These are phyloP conservation scores for Calliphora vomitoria DNA, from an alignment of 2,888 invertebrate genomes.

Conservation along the genomic window DNA sequence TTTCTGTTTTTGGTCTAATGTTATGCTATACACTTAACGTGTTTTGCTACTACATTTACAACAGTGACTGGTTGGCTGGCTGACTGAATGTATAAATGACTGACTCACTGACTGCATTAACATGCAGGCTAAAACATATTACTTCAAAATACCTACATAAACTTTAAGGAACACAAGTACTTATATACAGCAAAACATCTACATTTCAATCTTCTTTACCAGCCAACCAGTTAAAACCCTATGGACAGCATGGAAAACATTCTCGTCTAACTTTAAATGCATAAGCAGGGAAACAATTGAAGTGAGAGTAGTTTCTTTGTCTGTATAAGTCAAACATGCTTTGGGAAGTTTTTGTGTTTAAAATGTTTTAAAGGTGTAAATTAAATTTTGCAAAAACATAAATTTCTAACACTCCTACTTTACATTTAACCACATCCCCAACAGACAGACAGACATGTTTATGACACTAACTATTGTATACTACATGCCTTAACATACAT, in stretches of 20 bases:
- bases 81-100: constrained; percentile 11
- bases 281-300: background rate
- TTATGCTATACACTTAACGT: constrained; percentile 47
- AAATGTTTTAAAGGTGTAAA: constrained; percentile 67
- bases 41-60: background rate
- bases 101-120: constrained; percentile 39
- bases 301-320: constrained; percentile 4
- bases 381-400: constrained; percentile 66
- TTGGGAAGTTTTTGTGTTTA: constrained; percentile 39
- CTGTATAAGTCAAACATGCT: constrained; percentile 36
- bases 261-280: constrained; percentile 1
- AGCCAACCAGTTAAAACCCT: background rate
- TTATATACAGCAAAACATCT: constrained; percentile 17
- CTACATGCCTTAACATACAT: background rate
- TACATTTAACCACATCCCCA: background rate
- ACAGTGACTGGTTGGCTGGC: background rate
- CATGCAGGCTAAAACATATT: constrained; percentile 18
- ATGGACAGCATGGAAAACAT: background rate
- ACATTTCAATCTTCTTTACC: constrained; percentile 19
- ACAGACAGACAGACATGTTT: constrained; percentile 26
- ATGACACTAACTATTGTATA: constrained; percentile 38
- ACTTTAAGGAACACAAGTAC: constrained; percentile 5
- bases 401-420: constrained; percentile 51
- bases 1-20: constrained; percentile 23
- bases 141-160: background rate